Evolutionary conservation across 2,797 vertebrate species (phyloP).

Genomic region (Lepus townsendii): DNA sequence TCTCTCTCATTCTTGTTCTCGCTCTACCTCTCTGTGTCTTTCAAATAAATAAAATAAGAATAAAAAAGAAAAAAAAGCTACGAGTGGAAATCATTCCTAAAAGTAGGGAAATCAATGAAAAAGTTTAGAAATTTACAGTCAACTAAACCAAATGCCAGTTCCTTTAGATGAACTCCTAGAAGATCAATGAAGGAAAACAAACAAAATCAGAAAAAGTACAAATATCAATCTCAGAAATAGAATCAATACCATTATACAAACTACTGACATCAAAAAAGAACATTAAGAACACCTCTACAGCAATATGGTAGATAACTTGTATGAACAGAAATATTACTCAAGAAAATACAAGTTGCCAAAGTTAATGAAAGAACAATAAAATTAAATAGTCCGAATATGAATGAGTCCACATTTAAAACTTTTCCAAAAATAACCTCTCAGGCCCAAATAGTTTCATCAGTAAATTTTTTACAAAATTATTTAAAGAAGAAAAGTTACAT

Average conservation of each 20-base stretch:
- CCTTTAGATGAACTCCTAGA: neutral
- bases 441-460: neutral
- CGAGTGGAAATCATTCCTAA: neutral
- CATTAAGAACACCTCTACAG: neutral
- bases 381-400: neutral
- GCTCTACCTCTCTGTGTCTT: too few species aligned
- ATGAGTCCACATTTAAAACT: neutral
- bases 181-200: neutral
- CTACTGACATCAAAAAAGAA: neutral
- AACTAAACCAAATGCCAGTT: neutral
- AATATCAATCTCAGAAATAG: neutral
- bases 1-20: too few species aligned
- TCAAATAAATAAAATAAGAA: too few species aligned
- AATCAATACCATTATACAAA: neutral
- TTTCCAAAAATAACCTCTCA: neutral
- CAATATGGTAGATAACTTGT: neutral
- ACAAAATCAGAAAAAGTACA: neutral
- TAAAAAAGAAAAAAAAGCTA: neutral
- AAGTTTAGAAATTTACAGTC: neutral
- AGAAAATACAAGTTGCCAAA: neutral
- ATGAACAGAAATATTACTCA: neutral
- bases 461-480: neutral
- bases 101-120: neutral
- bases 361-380: constrained; percentile 24
- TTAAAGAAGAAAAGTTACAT: neutral